Evolutionary conservation across 2,113 vertebrate species (phyloP).

Genomic region (Mastomys coucha): DNA sequence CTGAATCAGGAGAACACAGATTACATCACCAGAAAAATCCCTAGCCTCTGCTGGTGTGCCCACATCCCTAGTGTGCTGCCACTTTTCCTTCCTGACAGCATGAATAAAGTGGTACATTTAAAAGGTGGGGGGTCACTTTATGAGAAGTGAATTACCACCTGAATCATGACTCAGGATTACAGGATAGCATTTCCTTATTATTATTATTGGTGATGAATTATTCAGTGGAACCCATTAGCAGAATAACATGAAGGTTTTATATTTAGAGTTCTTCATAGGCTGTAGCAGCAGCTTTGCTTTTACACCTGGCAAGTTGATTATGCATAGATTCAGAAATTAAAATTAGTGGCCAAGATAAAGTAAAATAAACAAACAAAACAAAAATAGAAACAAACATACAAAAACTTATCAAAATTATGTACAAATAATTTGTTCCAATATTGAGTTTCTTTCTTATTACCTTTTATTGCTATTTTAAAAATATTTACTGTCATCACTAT

Average conservation of each 20-base stretch:
- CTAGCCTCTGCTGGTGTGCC: slow-evolving; percentile 63
- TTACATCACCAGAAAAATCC: slow-evolving; percentile 71
- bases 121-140: slow-evolving; percentile 29
- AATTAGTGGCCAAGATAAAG: slow-evolving; percentile 86
- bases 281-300: slow-evolving; percentile 87
- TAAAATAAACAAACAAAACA: too few species aligned
- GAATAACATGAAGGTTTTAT: slow-evolving; percentile 89
- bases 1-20: slow-evolving; percentile 80
- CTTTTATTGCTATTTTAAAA: neutral
- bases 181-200: slow-evolving; percentile 86
- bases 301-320: slow-evolving; percentile 85
- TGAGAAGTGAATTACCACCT: slow-evolving; percentile 89
- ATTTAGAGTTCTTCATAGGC: slow-evolving; percentile 89
- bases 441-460: neutral
- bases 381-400: slow-evolving; percentile 14
- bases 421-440: neutral
- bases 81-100: slow-evolving; percentile 70
- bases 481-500: neutral
- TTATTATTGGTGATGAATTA: slow-evolving; percentile 92
- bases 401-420: slow-evolving; percentile 55
- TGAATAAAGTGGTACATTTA: slow-evolving; percentile 83
- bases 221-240: slow-evolving; percentile 90
- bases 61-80: slow-evolving; percentile 33
- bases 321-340: slow-evolving; percentile 83
- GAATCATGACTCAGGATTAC: slow-evolving; percentile 85